Evolutionary conservation across 2,797 vertebrate species (phyloP), one percentile per base, ranked within the genome.

Genomic region (Echeneis naucrates): DNA sequence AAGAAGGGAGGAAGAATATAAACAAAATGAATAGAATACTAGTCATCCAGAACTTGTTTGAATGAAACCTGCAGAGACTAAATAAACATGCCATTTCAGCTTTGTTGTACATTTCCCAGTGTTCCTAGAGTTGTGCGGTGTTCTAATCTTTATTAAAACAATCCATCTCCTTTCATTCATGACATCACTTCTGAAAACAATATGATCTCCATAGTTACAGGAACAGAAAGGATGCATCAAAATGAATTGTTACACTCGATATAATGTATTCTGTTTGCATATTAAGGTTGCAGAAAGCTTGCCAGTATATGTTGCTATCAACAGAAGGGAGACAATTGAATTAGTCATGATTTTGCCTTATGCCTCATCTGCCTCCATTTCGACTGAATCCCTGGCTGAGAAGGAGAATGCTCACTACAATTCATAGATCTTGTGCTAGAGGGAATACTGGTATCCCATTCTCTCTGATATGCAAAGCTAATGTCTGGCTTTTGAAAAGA

Each of bases 381-480:
- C 44, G 19, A 64, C 66, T 30, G 68, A 68, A 90, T 79, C 80
- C 75, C 73, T 84, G 60, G 58, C 48, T 63, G 67, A 79, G 79
- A 51, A 48, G 62, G 64, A 76, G 67, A 73, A 64, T 42, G 56
- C 73, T 89, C 75, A 75, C 60, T n/a, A 68, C 51, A 48, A 81
- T 89, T 87, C 80, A 81, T 72, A 72, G 88, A 92, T 92, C 79
- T 88, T 65, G 63, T 60, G 88, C 89, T 90, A 80, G 81, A 86
- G 86, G 90, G 88, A 85, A 84, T 77, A 56, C 74, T 88, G 82
- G 72, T 76, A 83, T 84, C 75, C 75, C 62, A 75, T 84, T 85
- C 85, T 77, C 81, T 92, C 84, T 87, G 88, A 91, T 88, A 91
- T 89, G 84, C 84, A 86, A 90, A 92, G 76, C 82, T 66, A 77